Evolutionary conservation across 2,113 vertebrate genomes (phyloP).

Genomic region (Oryzias javanicus): DNA sequence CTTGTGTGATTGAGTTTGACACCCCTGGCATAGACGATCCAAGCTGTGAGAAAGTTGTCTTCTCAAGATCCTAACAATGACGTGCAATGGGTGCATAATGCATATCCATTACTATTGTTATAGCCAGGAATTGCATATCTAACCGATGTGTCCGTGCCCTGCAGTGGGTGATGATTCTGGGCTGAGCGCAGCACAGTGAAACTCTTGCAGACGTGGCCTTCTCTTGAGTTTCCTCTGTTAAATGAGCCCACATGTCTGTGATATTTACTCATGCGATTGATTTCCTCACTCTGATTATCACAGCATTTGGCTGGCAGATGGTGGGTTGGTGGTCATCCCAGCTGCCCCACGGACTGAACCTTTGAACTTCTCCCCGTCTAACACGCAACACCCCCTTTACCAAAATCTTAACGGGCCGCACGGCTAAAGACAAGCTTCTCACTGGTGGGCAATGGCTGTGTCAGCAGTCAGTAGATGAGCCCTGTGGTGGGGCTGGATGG

Average conservation of each 20-base stretch:
- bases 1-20: no score
- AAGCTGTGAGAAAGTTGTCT: no score
- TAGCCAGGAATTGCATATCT: no score
- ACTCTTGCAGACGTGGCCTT: neutral
- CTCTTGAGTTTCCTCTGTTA: constrained; percentile 18
- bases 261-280: constrained; percentile 70
- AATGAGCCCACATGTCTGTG: constrained; percentile 38
- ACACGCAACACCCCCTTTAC: constrained; percentile 11
- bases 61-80: no score
- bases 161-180: no score
- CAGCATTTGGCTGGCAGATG: constrained; percentile 66
- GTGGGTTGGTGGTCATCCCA: constrained; percentile 60
- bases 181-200: neutral
- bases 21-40: no score
- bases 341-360: constrained; percentile 59
- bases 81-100: no score
- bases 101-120: no score
- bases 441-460: constrained; percentile 59
- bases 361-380: constrained; percentile 39
- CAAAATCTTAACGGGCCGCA: constrained; percentile 39
- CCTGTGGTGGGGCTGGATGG: constrained; percentile 12
- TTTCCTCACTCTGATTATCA: constrained; percentile 66
- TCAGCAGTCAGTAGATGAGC: constrained; percentile 73
- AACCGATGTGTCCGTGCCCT: no score
- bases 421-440: constrained; percentile 58